Percentiles rank a stretch among this genome's conserved stretches.
These are phyloP conservation scores for Hephaestus fuliginosus DNA, from an alignment of 2,797 vertebrate genomes.

Conservation along the genomic window DNA sequence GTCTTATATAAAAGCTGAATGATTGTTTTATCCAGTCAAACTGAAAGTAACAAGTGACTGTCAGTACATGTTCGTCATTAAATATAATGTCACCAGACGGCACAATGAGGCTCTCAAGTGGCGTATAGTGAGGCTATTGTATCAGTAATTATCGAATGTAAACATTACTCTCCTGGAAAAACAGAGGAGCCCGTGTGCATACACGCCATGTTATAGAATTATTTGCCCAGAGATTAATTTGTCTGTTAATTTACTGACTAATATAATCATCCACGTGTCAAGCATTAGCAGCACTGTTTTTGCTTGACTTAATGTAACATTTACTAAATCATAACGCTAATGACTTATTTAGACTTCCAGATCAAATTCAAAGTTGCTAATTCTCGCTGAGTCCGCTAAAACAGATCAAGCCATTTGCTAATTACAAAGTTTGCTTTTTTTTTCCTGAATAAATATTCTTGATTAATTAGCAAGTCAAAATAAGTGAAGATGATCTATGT, in stretches of 20 bases:
- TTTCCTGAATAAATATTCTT: slow-evolving; percentile 86
- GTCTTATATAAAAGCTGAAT: slow-evolving; percentile 19
- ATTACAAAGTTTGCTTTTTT: slow-evolving; percentile 83
- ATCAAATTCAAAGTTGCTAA: slow-evolving; percentile 77
- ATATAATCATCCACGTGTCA: slow-evolving; percentile 69
- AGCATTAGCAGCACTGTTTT: slow-evolving; percentile 51
- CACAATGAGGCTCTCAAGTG: slow-evolving; percentile 14
- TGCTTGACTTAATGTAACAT: slow-evolving; percentile 73
- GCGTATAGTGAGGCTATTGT: background rate
- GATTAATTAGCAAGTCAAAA: slow-evolving; percentile 89
- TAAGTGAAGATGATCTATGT: slow-evolving; percentile 87
- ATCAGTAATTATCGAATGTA: slow-evolving; percentile 27
- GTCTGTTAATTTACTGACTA: slow-evolving; percentile 70
- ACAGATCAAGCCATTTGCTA: slow-evolving; percentile 80
- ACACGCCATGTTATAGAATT: slow-evolving; percentile 38
- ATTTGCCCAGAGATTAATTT: slow-evolving; percentile 63
- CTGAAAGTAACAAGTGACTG: slow-evolving; percentile 16
- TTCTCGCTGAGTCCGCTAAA: slow-evolving; percentile 74
- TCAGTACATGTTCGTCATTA: slow-evolving; percentile 24
- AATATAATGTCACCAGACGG: slow-evolving; percentile 18
- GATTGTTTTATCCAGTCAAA: slow-evolving; percentile 32
- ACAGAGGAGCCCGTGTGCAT: slow-evolving; percentile 16
- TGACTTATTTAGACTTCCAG: slow-evolving; percentile 76
- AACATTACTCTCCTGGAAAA: slow-evolving; percentile 27
- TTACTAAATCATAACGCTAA: slow-evolving; percentile 74